Base-by-base conservation (phyloP, 2,888 invertebrate genomes). In the Lepidochrysops patricia region DNA sequence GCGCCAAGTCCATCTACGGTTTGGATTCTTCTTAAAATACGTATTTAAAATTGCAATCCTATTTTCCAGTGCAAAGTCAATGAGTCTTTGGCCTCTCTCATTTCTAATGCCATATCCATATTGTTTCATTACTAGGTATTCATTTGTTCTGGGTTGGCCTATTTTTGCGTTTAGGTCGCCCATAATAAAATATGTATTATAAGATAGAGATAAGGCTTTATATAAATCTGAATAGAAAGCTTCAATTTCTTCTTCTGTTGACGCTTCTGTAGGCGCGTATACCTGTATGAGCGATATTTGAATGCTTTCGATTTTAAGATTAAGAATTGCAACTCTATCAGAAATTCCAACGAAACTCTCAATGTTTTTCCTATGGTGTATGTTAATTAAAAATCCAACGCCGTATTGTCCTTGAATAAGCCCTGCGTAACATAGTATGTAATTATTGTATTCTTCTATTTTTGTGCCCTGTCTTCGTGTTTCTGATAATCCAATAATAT, bases 401-500 rank as follows among this genome's bases (percentile, higher is more conserved):
- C 50, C 50, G n/a, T 50, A 49, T 25, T 26, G 7, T 1, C 60
- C 62, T 23, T 52, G 19, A 12, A 43, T 63, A 7, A 60, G n/a
- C 9, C 56, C 58, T 3, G 50, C 57, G 34, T 65, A 43, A 43
- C 50, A 63, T 5, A 64, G 48, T 27, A 61, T 60, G 29, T 34
- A 64, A 52, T 61, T 54, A n/a, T 52, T 43, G 49, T 61, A 43
- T 57, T 64, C 65, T 34, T 61, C 52, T 56, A 62, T 65, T 48
- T 54, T 56, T 4, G 49, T 57, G 1, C 60, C 61, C 1, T 34
- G 12, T 52, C 61, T 13, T 37, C 61, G 57, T 19, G 58, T 35
- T 63, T 65, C 63, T 12, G 60, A 61, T 4, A 65, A 12, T 43
- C 65, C 63, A 9, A 63, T 43, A 2, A 62, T 37, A 29, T 62